Percentiles rank a stretch among this genome's conserved stretches.
Conservation (phyloP, 2,113 vertebrate genomes). For the Eleginops maclovinus region DNA sequence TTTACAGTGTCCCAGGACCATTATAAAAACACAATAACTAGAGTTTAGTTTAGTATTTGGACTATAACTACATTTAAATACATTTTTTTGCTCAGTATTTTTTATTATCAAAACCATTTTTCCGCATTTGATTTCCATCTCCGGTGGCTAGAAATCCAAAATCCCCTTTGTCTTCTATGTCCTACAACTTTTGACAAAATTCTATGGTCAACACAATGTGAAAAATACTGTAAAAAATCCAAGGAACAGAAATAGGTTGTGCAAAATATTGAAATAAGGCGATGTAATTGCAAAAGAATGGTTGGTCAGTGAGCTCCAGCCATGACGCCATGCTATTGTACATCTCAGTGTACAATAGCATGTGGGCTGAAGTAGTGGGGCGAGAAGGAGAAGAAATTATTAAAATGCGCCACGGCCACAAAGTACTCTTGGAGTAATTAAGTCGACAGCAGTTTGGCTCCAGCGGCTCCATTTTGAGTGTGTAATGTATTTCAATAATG, state of each 20-base stretch:
- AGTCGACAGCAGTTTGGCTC: conserved; percentile 76
- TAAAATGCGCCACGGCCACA: conserved; percentile 72
- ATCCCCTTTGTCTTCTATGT: too few relatives aligned
- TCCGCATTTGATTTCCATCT: too few relatives aligned
- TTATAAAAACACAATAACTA: too few relatives aligned
- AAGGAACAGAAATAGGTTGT: neutral
- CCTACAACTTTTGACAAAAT: neutral
- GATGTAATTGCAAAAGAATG: neutral
- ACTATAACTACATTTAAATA: too few relatives aligned
- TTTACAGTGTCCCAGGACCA: too few relatives aligned
- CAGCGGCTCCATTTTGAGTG: conserved; percentile 66
- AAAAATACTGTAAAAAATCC: neutral
- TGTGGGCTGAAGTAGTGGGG: conserved; percentile 30
- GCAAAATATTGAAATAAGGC: neutral
- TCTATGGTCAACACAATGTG: neutral
- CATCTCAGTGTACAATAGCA: conserved; percentile 12
- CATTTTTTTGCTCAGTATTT: too few relatives aligned
- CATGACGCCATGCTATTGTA: conserved; percentile 15
- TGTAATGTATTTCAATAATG: conserved; percentile 79
- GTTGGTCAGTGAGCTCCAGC: neutral
- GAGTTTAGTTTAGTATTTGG: too few relatives aligned
- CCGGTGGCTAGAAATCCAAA: too few relatives aligned
- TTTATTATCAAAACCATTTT: neutral
- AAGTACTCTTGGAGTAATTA: conserved; percentile 74
- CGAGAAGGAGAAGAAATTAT: conserved; percentile 65